phyloP scores from a whole-genome alignment of 2,113 vertebrate species.

The Clarias magur region DNA sequence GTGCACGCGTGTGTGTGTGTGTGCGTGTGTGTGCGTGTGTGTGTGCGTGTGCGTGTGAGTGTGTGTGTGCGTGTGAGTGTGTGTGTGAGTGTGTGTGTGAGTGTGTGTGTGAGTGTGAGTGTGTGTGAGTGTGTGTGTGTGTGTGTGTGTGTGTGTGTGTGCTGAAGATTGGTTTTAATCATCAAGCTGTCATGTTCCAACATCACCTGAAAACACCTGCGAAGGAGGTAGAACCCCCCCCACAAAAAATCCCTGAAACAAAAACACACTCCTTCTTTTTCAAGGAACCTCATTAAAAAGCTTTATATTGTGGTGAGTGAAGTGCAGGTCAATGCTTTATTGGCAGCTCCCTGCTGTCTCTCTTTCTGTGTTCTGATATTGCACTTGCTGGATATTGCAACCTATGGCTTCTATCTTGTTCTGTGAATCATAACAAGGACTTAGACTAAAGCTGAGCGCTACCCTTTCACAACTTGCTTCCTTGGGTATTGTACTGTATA shows the following conservation, averaged over 20 bases:
- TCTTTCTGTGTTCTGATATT: background rate
- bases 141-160: background rate
- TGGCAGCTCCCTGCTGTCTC: conserved; percentile 18
- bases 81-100: background rate
- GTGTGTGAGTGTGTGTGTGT: background rate
- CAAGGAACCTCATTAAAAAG: conserved; percentile 29
- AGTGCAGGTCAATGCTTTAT: conserved; percentile 24
- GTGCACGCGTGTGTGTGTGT: background rate
- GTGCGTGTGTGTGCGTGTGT: no score
- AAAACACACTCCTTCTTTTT: background rate
- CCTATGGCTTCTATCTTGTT: background rate
- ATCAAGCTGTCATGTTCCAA: conserved; percentile 9
- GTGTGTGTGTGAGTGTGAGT: background rate
- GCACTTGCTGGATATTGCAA: background rate
- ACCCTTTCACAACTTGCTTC: background rate
- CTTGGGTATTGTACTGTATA: background rate
- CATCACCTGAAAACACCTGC: conserved; percentile 1
- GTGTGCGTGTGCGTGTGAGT: no score
- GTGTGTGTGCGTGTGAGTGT: no score
- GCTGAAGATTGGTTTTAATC: conserved; percentile 27
- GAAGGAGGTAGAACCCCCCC: background rate
- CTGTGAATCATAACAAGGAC: background rate
- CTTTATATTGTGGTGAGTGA: conserved; percentile 26
- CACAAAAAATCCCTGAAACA: background rate
- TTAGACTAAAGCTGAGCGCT: background rate